Base-by-base conservation (phyloP, 2,888 invertebrate genomes). In the Pandemis corylana region DNA sequence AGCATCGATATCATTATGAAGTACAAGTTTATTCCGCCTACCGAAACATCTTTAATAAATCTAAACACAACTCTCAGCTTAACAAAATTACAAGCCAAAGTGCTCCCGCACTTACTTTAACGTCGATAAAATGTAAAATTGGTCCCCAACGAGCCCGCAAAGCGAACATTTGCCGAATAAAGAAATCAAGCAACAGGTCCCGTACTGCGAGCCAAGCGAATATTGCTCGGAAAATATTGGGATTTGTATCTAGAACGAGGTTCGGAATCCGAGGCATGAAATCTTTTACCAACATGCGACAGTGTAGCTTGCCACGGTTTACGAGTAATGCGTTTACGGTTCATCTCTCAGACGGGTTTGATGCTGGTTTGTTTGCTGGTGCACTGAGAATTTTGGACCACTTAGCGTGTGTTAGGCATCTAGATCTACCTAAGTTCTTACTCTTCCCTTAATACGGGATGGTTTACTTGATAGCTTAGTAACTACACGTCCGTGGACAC, bases 91-190 rank as follows among this genome's bases (percentile, higher is more conserved):
- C 49, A 49, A 28, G 69, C 64, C 49, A 61, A 68, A 72, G 63
- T 59, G 73, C 68, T 67, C 68, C 53, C 51, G 42, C 46, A 67
- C 41, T 56, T 62, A 56, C 10, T 70, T 67, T 64, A 56, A 28
- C 46, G 69, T 42, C 74, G 74, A 74, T 69, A 74, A 74, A 69
- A 74, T 70, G 70, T 64, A 74, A 66, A 74, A 76, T 71, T 74
- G 70, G 67, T 68, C 70, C 72, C 76, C 70, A 66, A 69, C 73
- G 69, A 74, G 64, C 56, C 56, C 76, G 72, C 71, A 67, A 73
- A 76, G 70, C 59, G 66, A 64, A 13, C 53, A n/a, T 28, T 66
- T 67, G 42, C 49, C 69, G 69, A 36, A 74, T 74, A 74, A 69
- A 70, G 74, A 69, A 74, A 74, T 66, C 61, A 44, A 61, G 74